Conservation (phyloP, 2,113 vertebrate species). For the Arenaria interpres region DNA sequence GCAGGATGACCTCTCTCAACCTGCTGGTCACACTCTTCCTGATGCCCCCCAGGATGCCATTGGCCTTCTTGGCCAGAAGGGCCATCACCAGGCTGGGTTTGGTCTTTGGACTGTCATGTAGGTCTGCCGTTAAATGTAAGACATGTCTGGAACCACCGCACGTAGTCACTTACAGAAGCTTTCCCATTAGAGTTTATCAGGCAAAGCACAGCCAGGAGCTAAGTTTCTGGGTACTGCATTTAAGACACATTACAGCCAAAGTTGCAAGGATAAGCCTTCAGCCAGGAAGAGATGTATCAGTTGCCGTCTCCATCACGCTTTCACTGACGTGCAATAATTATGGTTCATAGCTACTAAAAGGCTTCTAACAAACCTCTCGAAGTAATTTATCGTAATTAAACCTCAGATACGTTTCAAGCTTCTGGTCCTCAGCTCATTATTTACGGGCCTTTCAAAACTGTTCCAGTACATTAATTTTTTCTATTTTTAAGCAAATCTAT, state of each 20-base stretch:
- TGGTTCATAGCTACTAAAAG: constrained; percentile 37
- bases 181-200: background rate
- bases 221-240: background rate
- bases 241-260: background rate
- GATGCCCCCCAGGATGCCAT: no score
- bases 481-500: constrained; percentile 71
- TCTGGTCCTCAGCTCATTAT: constrained; percentile 56
- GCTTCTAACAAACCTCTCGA: constrained; percentile 39
- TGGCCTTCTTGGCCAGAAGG: no score
- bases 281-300: background rate
- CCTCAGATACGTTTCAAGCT: constrained; percentile 60
- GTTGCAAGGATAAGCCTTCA: background rate
- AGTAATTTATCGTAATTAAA: constrained; percentile 72
- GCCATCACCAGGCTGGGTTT: background rate
- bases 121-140: background rate
- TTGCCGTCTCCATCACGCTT: fast-evolving
- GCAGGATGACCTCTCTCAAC: no score
- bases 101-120: background rate
- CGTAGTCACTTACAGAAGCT: background rate
- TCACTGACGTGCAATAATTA: constrained; percentile 9
- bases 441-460: constrained; percentile 64
- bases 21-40: no score
- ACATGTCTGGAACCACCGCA: background rate
- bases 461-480: constrained; percentile 74
- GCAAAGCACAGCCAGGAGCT: background rate